A percentile compares a stretch with the other conserved stretches of the same genome.
phyloP scores from a whole-genome alignment of 2,888 invertebrate genomes.

The Campopleginae sp. region DNA sequence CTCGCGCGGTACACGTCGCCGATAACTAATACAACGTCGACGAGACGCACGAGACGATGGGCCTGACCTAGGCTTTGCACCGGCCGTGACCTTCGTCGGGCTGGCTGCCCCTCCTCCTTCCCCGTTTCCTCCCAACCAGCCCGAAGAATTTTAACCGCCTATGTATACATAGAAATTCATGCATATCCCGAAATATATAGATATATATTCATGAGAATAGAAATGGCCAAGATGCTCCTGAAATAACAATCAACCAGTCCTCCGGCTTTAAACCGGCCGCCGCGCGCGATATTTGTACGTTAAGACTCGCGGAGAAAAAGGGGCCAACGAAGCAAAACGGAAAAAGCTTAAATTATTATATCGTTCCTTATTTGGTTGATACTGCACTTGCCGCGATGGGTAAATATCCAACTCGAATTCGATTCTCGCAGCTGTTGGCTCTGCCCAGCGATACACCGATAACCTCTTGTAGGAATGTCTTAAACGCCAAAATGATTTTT shows the following conservation, averaged over 20 bases:
- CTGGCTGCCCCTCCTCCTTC: slow-evolving; percentile 62
- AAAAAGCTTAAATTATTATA: neutral
- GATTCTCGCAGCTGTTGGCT: slow-evolving; percentile 8
- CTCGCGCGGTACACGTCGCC: slow-evolving; percentile 48
- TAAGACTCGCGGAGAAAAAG: neutral
- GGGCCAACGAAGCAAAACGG: neutral
- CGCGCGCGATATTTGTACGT: neutral
- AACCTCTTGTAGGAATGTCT: slow-evolving; percentile 35
- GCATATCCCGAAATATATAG: neutral
- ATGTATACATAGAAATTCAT: slow-evolving; percentile 45
- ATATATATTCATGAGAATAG: neutral
- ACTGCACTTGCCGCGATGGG: slow-evolving; percentile 26
- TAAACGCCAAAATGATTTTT: neutral
- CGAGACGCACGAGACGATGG: slow-evolving; percentile 74
- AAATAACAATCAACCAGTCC: slow-evolving; percentile 35
- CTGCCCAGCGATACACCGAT: slow-evolving; percentile 14
- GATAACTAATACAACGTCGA: slow-evolving; percentile 57
- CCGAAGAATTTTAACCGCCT: slow-evolving; percentile 39
- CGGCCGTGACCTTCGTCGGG: slow-evolving; percentile 81
- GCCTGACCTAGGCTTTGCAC: slow-evolving; percentile 83
- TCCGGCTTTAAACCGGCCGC: neutral
- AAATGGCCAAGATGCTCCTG: slow-evolving; percentile 7
- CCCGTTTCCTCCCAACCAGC: slow-evolving; percentile 47
- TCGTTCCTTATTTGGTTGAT: slow-evolving; percentile 40
- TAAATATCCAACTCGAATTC: slow-evolving; percentile 1